A percentile compares a stretch with the other conserved stretches of the same genome.
phyloP scores from a whole-genome alignment of 2,113 vertebrate genomes.

The Pundamilia nyererei region DNA sequence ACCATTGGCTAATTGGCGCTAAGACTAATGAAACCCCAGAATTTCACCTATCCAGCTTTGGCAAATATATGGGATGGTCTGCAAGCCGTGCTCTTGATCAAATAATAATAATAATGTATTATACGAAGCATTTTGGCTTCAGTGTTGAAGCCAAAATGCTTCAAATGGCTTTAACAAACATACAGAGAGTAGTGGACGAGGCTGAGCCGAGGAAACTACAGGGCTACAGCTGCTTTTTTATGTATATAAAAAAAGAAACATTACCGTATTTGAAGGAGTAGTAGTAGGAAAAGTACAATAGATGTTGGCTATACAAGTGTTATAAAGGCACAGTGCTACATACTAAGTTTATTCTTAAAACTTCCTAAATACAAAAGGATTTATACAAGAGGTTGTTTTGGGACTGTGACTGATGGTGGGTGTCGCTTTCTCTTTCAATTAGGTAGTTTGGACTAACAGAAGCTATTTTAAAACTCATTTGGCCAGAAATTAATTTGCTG shows the following conservation, averaged over 20 bases:
- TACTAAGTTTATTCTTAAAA: neutral
- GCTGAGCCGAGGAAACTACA: neutral
- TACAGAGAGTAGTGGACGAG: neutral
- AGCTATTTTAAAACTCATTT: neutral
- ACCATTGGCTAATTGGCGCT: neutral
- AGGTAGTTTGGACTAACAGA: neutral
- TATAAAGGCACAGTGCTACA: neutral
- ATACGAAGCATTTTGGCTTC: no score
- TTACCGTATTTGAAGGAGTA: neutral
- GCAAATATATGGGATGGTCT: neutral
- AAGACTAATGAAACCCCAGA: accelerated
- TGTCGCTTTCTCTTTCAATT: neutral
- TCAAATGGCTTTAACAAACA: neutral
- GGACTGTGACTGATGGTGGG: neutral
- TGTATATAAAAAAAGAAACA: neutral
- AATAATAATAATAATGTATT: neutral
- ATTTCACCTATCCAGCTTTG: neutral
- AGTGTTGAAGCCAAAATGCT: neutral
- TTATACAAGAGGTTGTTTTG: neutral
- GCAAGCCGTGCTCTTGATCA: accelerated
- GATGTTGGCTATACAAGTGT: neutral
- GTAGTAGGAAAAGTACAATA: neutral
- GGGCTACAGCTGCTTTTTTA: neutral
- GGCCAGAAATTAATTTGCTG: neutral
- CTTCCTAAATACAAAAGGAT: neutral